Conservation (phyloP, 1,140 invertebrate genomes). For the Pseudomyrmex pallidus region DNA sequence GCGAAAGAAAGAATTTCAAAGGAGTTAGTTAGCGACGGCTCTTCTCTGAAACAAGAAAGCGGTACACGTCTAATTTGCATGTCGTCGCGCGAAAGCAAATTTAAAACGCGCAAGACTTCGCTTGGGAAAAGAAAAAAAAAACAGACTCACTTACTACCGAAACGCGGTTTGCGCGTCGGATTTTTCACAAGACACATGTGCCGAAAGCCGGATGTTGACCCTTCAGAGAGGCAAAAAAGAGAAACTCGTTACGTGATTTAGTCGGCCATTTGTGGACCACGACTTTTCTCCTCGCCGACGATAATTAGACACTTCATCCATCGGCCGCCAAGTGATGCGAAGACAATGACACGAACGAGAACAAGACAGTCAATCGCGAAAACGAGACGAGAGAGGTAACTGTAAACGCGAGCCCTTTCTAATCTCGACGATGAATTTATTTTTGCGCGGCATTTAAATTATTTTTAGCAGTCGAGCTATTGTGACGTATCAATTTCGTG, state of each 20-base stretch:
- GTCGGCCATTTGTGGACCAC: neutral
- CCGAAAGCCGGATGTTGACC: slow-evolving; percentile 45
- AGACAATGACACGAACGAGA: slow-evolving; percentile 16
- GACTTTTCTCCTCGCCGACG: slow-evolving; percentile 27
- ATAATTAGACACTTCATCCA: slow-evolving; percentile 22
- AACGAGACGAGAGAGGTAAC: neutral
- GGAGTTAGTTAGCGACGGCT: too few species aligned
- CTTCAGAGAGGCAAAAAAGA: slow-evolving; percentile 25
- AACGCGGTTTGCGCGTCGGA: slow-evolving; percentile 8
- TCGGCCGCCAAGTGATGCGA: neutral
- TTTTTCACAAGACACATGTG: neutral
- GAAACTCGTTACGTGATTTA: slow-evolving; percentile 51
- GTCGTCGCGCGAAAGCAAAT: slow-evolving; percentile 5
- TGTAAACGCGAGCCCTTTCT: too few species aligned
- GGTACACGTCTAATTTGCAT: slow-evolving; percentile 24
- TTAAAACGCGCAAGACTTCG: neutral
- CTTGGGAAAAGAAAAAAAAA: slow-evolving; percentile 14
- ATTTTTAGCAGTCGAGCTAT: too few species aligned
- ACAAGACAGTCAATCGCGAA: slow-evolving; percentile 11
- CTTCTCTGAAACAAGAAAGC: slow-evolving; percentile 26
- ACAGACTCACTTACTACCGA: neutral
- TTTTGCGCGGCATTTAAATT: too few species aligned
- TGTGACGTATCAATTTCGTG: too few species aligned
- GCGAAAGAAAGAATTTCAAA: neutral
- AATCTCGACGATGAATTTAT: too few species aligned